Conservation (phyloP, 2,888 invertebrate genomes). For the Drosophila kanekoi region DNA sequence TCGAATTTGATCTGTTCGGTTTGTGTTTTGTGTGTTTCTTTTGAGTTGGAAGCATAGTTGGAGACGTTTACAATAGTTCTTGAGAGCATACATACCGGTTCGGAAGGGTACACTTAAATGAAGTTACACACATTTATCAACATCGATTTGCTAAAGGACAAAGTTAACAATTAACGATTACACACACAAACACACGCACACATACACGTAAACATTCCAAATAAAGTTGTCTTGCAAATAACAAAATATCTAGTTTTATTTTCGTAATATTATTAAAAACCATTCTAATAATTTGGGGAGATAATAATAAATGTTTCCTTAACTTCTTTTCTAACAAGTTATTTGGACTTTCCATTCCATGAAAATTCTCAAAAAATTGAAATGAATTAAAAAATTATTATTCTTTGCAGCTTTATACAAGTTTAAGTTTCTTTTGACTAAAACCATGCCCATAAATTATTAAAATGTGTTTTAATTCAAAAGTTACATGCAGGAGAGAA, state of each 20-base stretch:
- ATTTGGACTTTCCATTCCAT: too few species aligned
- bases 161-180: constrained; percentile 36
- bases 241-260: background rate
- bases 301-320: too few species aligned
- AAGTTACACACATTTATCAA: constrained; percentile 42
- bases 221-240: background rate
- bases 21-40: constrained; percentile 4
- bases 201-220: constrained; percentile 24
- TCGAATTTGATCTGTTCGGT: constrained; percentile 9
- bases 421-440: too few species aligned
- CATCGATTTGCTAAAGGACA: constrained; percentile 40
- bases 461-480: too few species aligned
- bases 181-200: background rate
- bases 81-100: constrained; percentile 78
- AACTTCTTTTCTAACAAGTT: too few species aligned
- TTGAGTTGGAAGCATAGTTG: constrained; percentile 22
- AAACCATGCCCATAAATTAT: too few species aligned
- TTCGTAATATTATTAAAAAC: too few species aligned
- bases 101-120: constrained; percentile 77
- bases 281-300: too few species aligned
- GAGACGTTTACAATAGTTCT: constrained; percentile 50
- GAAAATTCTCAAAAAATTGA: too few species aligned
- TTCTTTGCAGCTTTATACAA: too few species aligned
- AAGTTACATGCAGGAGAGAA: too few species aligned
- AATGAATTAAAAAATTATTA: too few species aligned